Evolutionary conservation across 2,888 invertebrate genomes (phyloP).

Genomic region (Cinara cedri): DNA sequence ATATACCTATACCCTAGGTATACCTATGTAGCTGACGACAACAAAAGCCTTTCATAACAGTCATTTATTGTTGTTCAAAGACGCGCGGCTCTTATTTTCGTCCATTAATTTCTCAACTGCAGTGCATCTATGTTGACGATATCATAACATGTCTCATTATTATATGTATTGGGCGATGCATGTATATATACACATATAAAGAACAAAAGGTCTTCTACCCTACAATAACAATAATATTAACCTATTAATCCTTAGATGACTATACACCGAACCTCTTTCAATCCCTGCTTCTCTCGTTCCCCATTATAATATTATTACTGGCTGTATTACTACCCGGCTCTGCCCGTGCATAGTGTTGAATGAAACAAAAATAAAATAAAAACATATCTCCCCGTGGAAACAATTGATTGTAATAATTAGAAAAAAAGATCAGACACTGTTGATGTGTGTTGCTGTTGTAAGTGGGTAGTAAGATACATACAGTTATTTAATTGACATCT

Average conservation of each 20-base stretch:
- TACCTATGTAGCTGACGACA: constrained; percentile 9
- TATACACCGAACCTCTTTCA: too few relatives aligned
- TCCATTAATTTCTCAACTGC: constrained; percentile 50
- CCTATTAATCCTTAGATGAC: too few relatives aligned
- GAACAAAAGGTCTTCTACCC: constrained; percentile 29
- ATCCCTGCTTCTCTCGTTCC: background rate
- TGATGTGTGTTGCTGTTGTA: too few relatives aligned
- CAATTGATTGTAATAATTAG: too few relatives aligned
- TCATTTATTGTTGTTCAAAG: constrained; percentile 45
- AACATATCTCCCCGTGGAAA: too few relatives aligned
- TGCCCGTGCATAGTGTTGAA: too few relatives aligned
- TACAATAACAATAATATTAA: too few relatives aligned
- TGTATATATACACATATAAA: background rate
- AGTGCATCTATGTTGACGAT: constrained; percentile 20
- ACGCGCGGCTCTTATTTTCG: constrained; percentile 10
- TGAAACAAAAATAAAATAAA: too few relatives aligned
- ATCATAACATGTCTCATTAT: constrained; percentile 17
- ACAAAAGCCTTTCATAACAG: constrained; percentile 51
- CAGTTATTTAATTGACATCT: too few relatives aligned
- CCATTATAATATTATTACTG: background rate
- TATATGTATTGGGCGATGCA: background rate
- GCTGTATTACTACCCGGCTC: too few relatives aligned
- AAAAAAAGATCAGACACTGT: too few relatives aligned
- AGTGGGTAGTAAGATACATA: too few relatives aligned
- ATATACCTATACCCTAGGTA: background rate